These are phyloP conservation scores for Agelaius phoeniceus DNA, from an alignment of 2,113 vertebrate species.

Conservation along the genomic window DNA sequence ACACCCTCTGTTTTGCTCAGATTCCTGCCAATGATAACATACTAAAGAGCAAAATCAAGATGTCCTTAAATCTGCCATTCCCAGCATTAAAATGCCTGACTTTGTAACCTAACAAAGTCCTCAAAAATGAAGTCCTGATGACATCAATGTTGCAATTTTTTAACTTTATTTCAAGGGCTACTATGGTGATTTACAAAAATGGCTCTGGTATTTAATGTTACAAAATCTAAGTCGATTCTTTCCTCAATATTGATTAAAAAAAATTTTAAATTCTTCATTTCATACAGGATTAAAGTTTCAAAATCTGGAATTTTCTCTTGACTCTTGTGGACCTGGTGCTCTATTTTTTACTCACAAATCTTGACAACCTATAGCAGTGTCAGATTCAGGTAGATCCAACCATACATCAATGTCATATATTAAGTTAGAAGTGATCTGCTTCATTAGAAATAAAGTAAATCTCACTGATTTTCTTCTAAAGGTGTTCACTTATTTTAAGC, in stretches of 20 bases:
- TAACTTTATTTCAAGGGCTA: background rate
- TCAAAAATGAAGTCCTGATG: background rate
- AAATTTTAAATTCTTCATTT: background rate
- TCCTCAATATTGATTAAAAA: background rate
- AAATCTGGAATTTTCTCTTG: background rate
- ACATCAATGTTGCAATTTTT: background rate
- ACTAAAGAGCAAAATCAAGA: background rate
- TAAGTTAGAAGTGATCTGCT: background rate
- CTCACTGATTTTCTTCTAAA: background rate
- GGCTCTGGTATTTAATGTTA: background rate
- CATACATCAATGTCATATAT: background rate
- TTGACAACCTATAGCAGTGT: background rate
- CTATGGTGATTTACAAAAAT: background rate
- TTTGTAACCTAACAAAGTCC: background rate
- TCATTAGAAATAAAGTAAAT: background rate
- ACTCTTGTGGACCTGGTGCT: background rate
- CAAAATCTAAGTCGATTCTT: background rate
- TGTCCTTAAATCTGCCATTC: background rate
- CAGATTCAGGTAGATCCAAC: background rate
- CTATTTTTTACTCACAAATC: background rate
- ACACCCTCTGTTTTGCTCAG: background rate
- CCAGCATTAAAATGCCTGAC: background rate
- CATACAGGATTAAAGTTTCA: background rate
- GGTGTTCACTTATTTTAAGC: background rate
- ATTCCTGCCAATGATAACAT: background rate